Evolutionary conservation across 2,888 invertebrate species (phyloP).

Genomic region (Ochropacha duplaris): DNA sequence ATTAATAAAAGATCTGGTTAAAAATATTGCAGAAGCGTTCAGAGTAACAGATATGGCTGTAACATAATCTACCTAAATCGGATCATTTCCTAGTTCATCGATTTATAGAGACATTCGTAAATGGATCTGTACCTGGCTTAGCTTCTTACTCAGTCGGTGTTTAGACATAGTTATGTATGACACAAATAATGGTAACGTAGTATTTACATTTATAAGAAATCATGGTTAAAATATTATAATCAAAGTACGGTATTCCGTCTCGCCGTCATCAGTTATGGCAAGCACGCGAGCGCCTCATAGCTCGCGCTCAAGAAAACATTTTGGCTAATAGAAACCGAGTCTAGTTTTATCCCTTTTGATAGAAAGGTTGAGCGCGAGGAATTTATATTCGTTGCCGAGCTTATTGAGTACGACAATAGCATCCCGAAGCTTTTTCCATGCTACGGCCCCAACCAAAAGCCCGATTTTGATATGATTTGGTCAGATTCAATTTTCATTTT

Average conservation of each 20-base stretch:
- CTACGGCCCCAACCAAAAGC: slow-evolving; percentile 13
- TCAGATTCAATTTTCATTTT: neutral
- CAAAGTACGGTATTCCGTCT: slow-evolving; percentile 5
- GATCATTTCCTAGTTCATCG: neutral
- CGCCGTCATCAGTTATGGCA: slow-evolving; percentile 18
- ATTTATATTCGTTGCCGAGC: slow-evolving; percentile 45
- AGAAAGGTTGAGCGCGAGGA: slow-evolving; percentile 44
- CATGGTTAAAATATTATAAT: neutral
- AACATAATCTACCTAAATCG: neutral
- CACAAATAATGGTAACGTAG: no score
- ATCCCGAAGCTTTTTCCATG: slow-evolving; percentile 35
- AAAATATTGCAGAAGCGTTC: neutral
- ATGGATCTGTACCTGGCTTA: no score
- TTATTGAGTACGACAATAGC: slow-evolving; percentile 33
- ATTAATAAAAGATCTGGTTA: neutral
- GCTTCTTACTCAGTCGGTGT: no score
- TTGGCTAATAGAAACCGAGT: slow-evolving; percentile 44
- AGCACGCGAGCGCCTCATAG: slow-evolving; percentile 12
- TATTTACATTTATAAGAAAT: no score
- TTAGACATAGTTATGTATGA: no score
- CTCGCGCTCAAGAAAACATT: slow-evolving; percentile 17
- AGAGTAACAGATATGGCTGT: neutral
- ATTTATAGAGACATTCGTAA: no score
- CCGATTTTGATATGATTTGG: slow-evolving; percentile 6
- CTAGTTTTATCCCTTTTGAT: slow-evolving; percentile 52